Conservation (phyloP, 1,140 invertebrate species). For the Brachionus manjavacas region DNA sequence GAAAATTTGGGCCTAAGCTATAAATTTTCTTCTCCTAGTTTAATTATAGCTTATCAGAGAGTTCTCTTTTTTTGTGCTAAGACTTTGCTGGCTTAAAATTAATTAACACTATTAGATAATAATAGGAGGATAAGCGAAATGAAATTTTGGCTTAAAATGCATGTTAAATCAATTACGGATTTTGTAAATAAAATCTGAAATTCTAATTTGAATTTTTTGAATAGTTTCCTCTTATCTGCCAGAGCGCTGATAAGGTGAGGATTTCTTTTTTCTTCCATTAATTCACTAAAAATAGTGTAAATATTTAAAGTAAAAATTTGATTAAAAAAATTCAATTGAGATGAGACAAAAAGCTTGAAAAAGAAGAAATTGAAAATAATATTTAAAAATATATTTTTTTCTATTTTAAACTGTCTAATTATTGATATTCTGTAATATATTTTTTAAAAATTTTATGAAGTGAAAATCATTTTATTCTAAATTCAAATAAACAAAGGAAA, state of each 20-base stretch:
- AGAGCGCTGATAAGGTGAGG: no score
- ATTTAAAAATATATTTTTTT: no score
- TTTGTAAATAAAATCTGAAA: constrained; percentile 14
- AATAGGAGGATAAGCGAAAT: not conserved
- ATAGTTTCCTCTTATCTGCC: not conserved
- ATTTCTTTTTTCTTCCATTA: not conserved
- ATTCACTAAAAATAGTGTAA: no score
- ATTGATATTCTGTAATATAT: no score
- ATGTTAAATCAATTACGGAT: constrained; percentile 36
- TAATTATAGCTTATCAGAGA: constrained; percentile 34
- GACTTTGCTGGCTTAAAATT: not conserved
- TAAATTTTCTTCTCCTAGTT: constrained; percentile 23
- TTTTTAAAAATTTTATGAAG: no score
- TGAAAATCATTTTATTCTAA: no score
- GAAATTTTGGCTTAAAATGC: constrained; percentile 14
- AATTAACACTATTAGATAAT: constrained; percentile 35
- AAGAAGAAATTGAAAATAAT: no score
- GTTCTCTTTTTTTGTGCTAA: not conserved
- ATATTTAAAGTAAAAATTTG: no score
- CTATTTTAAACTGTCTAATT: no score
- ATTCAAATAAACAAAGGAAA: no score
- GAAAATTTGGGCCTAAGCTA: not conserved
- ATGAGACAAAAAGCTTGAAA: no score
- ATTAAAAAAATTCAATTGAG: no score
- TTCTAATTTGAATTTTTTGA: constrained; percentile 5